Evolutionary conservation across 2,113 vertebrate species (phyloP), one percentile per base, ranked within the genome.

Genomic region (Coracopsis vasa): DNA sequence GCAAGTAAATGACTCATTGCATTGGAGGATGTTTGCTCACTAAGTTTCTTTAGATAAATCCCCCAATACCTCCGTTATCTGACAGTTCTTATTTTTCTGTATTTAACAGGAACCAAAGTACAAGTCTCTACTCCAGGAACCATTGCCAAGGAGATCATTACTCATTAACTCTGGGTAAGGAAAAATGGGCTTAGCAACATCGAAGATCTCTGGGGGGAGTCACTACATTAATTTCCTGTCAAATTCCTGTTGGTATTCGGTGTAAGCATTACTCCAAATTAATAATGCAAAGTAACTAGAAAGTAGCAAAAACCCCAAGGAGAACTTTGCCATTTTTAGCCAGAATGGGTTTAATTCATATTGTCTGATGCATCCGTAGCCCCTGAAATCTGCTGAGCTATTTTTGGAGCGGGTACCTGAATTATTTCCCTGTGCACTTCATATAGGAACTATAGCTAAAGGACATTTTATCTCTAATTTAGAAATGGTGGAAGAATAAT

Each of bases 121-220:
- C 90, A 81, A 78, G 61, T n/a, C 48, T 95, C 64, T 80, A 9
- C 83, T 93, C 45, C 33, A 79, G 86, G 70, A 94, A n/a, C 54
- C 72, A 96, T 44, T 95, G 95, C 95, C 95, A 96, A 80, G 74
- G 85, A 95, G 81, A 92, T 94, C 88, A 93, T 96, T 94, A 91
- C 92, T 96, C 94, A 96, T 97, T 96, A 97, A 95, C 80, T 95
- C 56, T n/a, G 73, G 67, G 69, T 88, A 95, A 94, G 80, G 44
- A 90, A 95, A 94, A 96, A 95, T 74, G 77, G 74, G 60, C 37
- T 94, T 90, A 88, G 74, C 88, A 91, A 86, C 66, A 83, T 61
- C 39, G 74, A 66, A 77, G 56, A 71, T 96, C 96, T 95, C 88
- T 56, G 71, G 56, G 62, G 94, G 41, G 31, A 84, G 81, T 86